Evolutionary conservation across 2,888 invertebrate species (phyloP), one percentile per base, ranked within the genome.

Genomic region (Meteorus cinctellus): DNA sequence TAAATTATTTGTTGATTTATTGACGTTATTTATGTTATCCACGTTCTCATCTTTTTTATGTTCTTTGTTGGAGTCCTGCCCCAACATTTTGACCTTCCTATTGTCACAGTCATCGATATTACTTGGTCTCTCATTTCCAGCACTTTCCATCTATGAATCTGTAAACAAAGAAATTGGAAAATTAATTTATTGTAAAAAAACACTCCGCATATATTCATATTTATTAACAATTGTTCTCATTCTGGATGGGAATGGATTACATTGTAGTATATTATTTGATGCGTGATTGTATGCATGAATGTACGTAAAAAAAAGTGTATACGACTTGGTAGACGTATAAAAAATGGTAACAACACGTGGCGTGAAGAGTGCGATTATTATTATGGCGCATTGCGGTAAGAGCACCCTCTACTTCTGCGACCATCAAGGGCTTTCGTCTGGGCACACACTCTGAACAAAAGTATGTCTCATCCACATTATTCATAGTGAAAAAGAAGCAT

Each of bases 121-220:
- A 80, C 83, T 85, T 77, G 83, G 83, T 77, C 86, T 85, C 59
- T 85, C 85, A 76, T 84, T 84, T 74, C 84, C 84, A 80, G 83
- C 82, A 81, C 85, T 84, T 85, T 88, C 88, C 88, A 88, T 88
- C 84, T 86, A 84, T 81, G 77, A 78, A 84, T 83, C 87, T 87
- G 82, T 6, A 80, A 82, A 65, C 24, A 75, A 71, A 34, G 72
- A 81, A 68, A 16, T 68, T 59, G 69, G 24, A 29, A 1, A 55
- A 24, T n/a, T 2, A 63, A 55, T n/a, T 24, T 24, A 55, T n/a
- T 2, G 8, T 4, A 24, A 19, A n/a, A 2, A 48, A 48, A 48
- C 16, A 48, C 4, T 10, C 34, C 0, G 0, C 16, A 48, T 48
- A 16, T 48, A 4, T 48, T n/a, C 0, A 4, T n/a, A 48, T 48